phyloP scores from a whole-genome alignment of 1,140 invertebrate species.

The Drosophila nebulosa region DNA sequence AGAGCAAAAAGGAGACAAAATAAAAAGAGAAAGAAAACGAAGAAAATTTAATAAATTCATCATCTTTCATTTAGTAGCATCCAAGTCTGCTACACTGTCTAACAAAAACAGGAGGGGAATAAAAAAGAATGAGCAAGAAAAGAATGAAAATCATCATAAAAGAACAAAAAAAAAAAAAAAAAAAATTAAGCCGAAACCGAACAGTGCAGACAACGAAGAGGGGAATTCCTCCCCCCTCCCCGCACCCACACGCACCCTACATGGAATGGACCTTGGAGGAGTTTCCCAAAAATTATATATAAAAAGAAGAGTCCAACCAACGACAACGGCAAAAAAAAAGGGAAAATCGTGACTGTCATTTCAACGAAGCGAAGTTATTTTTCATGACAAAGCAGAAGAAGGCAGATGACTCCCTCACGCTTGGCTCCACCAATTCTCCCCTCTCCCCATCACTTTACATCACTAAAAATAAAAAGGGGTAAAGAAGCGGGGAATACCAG shows the following conservation, averaged over 20 bases:
- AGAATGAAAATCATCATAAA: conserved; percentile 37
- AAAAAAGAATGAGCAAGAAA: conserved; percentile 8
- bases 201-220: conserved; percentile 9
- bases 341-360: conserved; percentile 76
- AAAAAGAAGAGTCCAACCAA: conserved; percentile 7
- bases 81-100: conserved; percentile 46
- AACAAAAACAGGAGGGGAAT: conserved; percentile 1
- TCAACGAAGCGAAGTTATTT: conserved; percentile 78
- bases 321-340: conserved; percentile 15
- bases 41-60: conserved; percentile 74
- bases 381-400: conserved; percentile 73
- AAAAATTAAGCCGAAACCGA: background rate
- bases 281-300: conserved; percentile 43
- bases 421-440: background rate
- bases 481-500: conserved; percentile 50
- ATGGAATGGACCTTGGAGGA: background rate
- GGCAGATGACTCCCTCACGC: conserved; percentile 41
- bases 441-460: background rate
- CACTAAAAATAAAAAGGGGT: background rate
- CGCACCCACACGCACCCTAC: no score
- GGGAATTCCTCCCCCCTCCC: background rate
- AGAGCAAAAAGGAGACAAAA: background rate
- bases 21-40: conserved; percentile 8
- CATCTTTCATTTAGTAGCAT: conserved; percentile 71
- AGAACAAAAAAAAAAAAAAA: conserved; percentile 19